Evolutionary conservation across 2,888 invertebrate species (phyloP), one percentile per base, ranked within the genome.

Genomic region (Dynastes maya): DNA sequence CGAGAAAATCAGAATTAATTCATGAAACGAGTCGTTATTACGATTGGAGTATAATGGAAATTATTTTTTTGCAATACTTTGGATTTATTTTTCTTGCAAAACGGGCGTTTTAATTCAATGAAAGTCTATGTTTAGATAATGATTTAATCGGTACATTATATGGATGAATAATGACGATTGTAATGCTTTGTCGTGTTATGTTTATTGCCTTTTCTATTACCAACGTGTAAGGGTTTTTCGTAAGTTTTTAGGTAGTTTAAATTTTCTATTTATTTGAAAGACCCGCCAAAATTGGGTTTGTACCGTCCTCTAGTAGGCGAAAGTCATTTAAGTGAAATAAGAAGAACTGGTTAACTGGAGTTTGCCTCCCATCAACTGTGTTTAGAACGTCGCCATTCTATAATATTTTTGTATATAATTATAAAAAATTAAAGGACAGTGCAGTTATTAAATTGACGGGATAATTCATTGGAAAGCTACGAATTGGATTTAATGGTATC

Each of bases 381-480:
- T 88, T 89, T 88, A 86, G 87, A 86, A 87, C 87, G 87, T 88
- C 88, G 87, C 88, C 87, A 88, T 89, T 89, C 86, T 87, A 86
- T 87, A 87, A 85, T 85, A 87, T 87, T 86, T 86, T 85, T 85
- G 84, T 85, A 85, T 84, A 85, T 85, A 86, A 80, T 79, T 85
- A 86, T 86, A 85, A 85, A 86, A 55, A 84, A 84, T 86, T 85
- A 85, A 83, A 82, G 80, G 83, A 84, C 82, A 83, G 84, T 82
- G 81, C 81, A 81, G 81, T 81, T 82, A 53, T 65, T 77, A 80
- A 81, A 80, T 81, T 79, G 80, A 78, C 81, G 82, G 80, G 80
- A 80, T 78, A 79, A 82, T 80, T 81, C 77, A 81, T 78, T 80
- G 79, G 78, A 75, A 78, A 77, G 76, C 63, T 65, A 76, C 55